Evolutionary conservation across 1,140 invertebrate species (phyloP).

Genomic region (Subanguina moxae): DNA sequence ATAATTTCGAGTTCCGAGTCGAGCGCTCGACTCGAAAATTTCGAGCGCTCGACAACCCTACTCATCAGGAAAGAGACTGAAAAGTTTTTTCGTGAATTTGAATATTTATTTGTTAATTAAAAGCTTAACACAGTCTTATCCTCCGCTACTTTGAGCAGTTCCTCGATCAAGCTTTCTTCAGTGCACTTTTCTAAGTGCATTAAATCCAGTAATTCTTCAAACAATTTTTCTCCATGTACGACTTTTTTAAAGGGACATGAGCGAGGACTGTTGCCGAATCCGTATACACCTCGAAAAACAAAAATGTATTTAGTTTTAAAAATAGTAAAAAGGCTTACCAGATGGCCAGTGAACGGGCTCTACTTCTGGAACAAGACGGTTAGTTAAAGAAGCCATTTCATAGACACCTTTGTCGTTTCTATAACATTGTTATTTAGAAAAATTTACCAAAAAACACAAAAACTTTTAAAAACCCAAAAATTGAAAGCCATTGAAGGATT

Average conservation of each 20-base stretch:
- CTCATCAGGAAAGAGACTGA: too few relatives aligned
- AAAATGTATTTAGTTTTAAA: conserved; percentile 5
- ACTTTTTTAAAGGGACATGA: conserved; percentile 44
- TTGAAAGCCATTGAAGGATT: conserved; percentile 43
- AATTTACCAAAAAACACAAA: conserved; percentile 17
- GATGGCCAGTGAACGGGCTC: conserved; percentile 34
- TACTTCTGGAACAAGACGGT: conserved; percentile 22
- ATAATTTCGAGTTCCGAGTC: too few relatives aligned
- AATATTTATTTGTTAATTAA: too few relatives aligned
- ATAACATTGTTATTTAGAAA: conserved; percentile 36
- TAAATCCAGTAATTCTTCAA: conserved; percentile 12
- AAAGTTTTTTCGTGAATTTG: too few relatives aligned
- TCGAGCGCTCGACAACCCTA: too few relatives aligned
- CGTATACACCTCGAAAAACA: conserved; percentile 26
- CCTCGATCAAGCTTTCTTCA: conserved; percentile 31
- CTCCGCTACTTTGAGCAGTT: conserved; percentile 21
- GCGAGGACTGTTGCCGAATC: conserved; percentile 40
- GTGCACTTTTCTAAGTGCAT: conserved; percentile 6
- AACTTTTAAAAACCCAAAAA: conserved; percentile 39
- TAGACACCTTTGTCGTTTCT: conserved; percentile 17
- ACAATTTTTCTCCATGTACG: conserved; percentile 31
- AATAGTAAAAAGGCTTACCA: conserved; percentile 19
- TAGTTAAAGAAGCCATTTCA: conserved; percentile 31
- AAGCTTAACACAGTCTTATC: conserved; percentile 33
- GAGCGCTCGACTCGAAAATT: too few relatives aligned